Evolutionary conservation across 2,888 invertebrate species (phyloP).

Genomic region (Noctua fimbriata): DNA sequence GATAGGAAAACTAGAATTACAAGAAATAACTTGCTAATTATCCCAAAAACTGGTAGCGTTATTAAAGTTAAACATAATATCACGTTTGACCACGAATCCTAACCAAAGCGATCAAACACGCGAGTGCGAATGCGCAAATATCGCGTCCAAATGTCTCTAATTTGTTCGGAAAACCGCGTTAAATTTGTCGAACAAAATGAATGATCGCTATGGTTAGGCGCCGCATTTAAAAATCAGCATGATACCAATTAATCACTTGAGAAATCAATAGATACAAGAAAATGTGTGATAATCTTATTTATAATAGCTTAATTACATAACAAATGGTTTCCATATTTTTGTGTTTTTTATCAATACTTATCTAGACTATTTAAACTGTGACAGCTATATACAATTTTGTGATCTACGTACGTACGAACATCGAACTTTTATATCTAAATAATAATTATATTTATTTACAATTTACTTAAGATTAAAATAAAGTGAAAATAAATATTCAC

Average conservation of each 20-base stretch:
- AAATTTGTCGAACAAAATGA: neutral
- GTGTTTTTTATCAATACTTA: conserved; percentile 52
- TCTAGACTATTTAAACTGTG: conserved; percentile 58
- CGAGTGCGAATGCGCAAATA: neutral
- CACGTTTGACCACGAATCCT: neutral
- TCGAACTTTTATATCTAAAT: conserved; percentile 54
- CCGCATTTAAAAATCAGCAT: neutral
- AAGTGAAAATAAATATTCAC: conserved; percentile 76
- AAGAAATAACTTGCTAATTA: neutral
- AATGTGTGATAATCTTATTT: conserved; percentile 8
- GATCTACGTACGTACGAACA: conserved; percentile 76
- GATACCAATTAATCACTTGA: neutral
- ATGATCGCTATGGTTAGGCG: neutral
- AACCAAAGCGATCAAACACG: neutral
- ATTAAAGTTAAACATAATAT: neutral
- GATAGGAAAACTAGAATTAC: neutral
- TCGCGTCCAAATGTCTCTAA: neutral
- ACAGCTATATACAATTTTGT: conserved; percentile 70
- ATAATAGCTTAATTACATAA: conserved; percentile 55
- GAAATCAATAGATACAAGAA: conserved; percentile 11
- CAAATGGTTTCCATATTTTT: conserved; percentile 51
- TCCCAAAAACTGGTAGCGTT: neutral
- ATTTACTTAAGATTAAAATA: conserved; percentile 57
- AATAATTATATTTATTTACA: conserved; percentile 69
- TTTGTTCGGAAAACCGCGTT: neutral